phyloP scores from a whole-genome alignment of 2,797 vertebrate genomes.

The Furcifer pardalis region DNA sequence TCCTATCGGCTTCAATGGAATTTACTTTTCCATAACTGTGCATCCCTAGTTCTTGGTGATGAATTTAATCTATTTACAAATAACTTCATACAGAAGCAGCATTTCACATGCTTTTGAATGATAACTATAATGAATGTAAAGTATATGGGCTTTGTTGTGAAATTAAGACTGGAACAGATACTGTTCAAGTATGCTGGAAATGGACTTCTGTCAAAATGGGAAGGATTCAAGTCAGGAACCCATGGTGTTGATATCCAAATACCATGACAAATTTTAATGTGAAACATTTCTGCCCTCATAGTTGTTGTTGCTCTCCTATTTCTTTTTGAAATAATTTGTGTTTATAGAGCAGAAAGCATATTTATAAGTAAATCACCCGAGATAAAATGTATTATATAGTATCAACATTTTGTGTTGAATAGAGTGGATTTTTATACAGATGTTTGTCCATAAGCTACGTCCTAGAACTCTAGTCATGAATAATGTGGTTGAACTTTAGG shows the following conservation, averaged over 20 bases:
- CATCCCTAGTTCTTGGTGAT: neutral
- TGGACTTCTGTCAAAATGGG: neutral
- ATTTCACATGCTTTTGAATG: slow-evolving; percentile 35
- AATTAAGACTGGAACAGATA: slow-evolving; percentile 2
- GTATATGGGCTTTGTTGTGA: neutral
- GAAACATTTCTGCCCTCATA: neutral
- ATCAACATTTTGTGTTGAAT: neutral
- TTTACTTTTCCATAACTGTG: neutral
- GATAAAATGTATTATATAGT: neutral
- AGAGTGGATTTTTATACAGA: slow-evolving; percentile 25
- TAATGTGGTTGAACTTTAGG: neutral
- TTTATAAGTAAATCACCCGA: neutral
- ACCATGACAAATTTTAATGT: neutral
- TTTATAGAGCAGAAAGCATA: neutral
- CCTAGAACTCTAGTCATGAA: slow-evolving; percentile 1
- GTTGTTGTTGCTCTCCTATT: neutral
- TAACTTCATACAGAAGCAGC: slow-evolving; percentile 20
- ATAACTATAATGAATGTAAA: neutral
- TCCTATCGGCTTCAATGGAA: neutral
- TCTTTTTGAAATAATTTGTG: neutral
- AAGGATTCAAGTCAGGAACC: neutral
- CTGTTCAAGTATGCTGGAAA: neutral
- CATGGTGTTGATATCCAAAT: slow-evolving; percentile 5
- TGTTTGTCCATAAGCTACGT: slow-evolving; percentile 21
- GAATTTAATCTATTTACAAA: slow-evolving; percentile 1